These are phyloP conservation scores for Isurus oxyrinchus DNA, from an alignment of 2,113 vertebrate genomes.

Conservation along the genomic window DNA sequence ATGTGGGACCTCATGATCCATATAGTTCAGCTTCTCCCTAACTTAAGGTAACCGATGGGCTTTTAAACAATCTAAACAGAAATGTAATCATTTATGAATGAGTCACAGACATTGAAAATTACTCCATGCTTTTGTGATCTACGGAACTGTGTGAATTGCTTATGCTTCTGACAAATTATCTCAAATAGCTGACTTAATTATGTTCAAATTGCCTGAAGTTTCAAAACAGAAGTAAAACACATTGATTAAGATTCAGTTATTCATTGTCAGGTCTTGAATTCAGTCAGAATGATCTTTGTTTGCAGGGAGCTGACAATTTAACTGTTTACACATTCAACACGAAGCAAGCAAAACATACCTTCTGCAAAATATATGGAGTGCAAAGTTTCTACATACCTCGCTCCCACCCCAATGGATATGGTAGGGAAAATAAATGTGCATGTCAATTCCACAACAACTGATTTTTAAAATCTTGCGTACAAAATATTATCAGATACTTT, in stretches of 20 bases:
- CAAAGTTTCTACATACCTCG: slow-evolving; percentile 93
- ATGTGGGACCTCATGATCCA: neutral
- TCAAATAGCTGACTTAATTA: no score
- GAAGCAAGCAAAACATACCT: slow-evolving; percentile 78
- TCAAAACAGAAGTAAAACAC: neutral
- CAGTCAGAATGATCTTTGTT: slow-evolving; percentile 29
- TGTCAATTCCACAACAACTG: neutral
- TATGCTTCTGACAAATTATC: neutral
- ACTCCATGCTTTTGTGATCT: neutral
- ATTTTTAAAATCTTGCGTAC: neutral
- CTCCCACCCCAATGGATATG: slow-evolving; percentile 87
- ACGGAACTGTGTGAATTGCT: neutral
- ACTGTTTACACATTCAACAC: slow-evolving; percentile 90
- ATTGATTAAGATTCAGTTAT: neutral
- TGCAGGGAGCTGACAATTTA: slow-evolving; percentile 75
- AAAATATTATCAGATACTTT: neutral
- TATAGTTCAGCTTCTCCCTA: neutral
- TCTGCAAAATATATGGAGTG: slow-evolving; percentile 91
- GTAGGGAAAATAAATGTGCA: slow-evolving; percentile 53
- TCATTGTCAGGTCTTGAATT: neutral
- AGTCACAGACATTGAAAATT: neutral
- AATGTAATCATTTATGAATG: neutral
- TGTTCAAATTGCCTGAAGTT: neutral
- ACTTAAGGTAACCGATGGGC: neutral
- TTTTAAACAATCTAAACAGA: neutral